Percentiles rank a stretch among this genome's conserved stretches.
These are phyloP conservation scores for Drosophila erecta DNA, from an alignment of 1,140 invertebrate genomes.

Conservation along the genomic window DNA sequence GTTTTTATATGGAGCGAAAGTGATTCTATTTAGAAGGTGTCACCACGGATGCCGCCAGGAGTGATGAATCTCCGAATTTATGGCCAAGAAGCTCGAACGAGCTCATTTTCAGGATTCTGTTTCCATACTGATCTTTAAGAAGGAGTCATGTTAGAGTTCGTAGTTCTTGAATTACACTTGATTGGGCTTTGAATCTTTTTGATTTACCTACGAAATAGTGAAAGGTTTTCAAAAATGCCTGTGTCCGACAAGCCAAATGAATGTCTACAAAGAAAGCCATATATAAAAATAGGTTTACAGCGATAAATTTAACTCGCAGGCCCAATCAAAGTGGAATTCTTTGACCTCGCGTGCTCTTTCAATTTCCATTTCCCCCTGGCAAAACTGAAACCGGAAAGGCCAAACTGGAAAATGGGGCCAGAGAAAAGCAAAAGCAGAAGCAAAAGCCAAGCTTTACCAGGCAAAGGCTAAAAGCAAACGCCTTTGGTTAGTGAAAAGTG, in stretches of 20 bases:
- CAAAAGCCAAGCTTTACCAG: constrained; percentile 13
- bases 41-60: not conserved
- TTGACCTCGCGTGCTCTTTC: constrained; percentile 5
- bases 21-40: constrained; percentile 64
- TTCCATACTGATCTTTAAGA: too few relatives aligned
- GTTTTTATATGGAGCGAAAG: constrained; percentile 72
- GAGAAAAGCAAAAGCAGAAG: constrained; percentile 49
- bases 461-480: constrained; percentile 61
- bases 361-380: constrained; percentile 9
- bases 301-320: not conserved
- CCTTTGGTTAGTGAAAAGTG: constrained; percentile 74
- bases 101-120: too few relatives aligned
- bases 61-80: not conserved
- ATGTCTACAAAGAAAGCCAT: too few relatives aligned
- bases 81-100: too few relatives aligned
- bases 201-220: too few relatives aligned
- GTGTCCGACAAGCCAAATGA: too few relatives aligned
- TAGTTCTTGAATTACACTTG: too few relatives aligned
- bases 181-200: too few relatives aligned
- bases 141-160: too few relatives aligned
- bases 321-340: constrained; percentile 4
- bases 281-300: not conserved
- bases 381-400: constrained; percentile 48
- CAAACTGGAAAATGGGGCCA: constrained; percentile 61
- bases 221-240: too few relatives aligned